phyloP scores from a whole-genome alignment of 2,797 vertebrate species.

The Pipistrellus kuhlii region DNA sequence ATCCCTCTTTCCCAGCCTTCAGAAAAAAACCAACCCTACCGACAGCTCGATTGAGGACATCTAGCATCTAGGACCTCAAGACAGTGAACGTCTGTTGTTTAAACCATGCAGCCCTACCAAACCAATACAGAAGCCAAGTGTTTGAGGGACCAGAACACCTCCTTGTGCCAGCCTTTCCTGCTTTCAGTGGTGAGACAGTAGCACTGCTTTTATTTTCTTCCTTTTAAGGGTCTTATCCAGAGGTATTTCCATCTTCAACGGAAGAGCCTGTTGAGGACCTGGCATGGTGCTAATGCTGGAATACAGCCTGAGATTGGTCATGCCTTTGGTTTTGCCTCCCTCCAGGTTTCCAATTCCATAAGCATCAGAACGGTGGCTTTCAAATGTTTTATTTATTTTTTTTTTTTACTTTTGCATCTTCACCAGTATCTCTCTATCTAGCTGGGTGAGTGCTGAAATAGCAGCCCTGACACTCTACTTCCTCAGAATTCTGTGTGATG shows the following conservation, averaged over 20 bases:
- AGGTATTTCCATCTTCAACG: background rate
- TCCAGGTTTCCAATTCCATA: background rate
- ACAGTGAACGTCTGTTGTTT: background rate
- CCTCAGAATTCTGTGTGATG: accelerated
- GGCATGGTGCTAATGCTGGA: background rate
- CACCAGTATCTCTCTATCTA: background rate
- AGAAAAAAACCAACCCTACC: background rate
- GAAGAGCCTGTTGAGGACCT: background rate
- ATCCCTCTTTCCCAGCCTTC: background rate
- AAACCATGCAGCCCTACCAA: background rate
- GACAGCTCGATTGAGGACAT: background rate
- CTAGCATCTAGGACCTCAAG: background rate
- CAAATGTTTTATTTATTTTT: too few relatives aligned
- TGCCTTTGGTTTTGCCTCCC: background rate
- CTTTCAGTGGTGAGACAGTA: background rate
- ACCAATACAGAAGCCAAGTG: background rate
- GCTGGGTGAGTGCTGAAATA: background rate
- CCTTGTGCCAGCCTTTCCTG: background rate
- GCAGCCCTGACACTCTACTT: background rate
- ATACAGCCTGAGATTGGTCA: background rate
- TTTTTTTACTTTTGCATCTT: background rate
- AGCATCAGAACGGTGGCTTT: background rate
- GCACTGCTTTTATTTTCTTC: background rate
- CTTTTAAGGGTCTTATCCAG: background rate
- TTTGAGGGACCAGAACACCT: background rate